Evolutionary conservation across 2,113 vertebrate genomes (phyloP).

Genomic region (Tetrax tetrax): DNA sequence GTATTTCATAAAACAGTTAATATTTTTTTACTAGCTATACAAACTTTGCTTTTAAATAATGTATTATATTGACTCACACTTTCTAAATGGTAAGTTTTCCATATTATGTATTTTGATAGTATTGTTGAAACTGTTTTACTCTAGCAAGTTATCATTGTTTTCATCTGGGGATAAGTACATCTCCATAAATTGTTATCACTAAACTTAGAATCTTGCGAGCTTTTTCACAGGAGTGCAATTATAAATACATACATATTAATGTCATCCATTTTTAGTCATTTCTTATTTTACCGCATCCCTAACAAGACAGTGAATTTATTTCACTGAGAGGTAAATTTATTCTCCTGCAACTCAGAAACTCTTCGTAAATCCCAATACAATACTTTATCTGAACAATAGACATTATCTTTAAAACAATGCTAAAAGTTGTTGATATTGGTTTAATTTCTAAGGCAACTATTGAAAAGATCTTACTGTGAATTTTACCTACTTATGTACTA

Average conservation of each 20-base stretch:
- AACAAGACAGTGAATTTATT: slow-evolving; percentile 7
- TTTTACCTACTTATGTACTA: not conserved
- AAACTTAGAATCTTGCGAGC: not conserved
- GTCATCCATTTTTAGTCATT: slow-evolving; percentile 22
- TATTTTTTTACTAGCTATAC: not conserved
- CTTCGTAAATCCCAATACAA: not conserved
- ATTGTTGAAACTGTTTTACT: not conserved
- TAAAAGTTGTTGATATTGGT: not conserved
- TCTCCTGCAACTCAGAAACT: not conserved
- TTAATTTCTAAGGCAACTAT: not conserved
- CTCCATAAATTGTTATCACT: not conserved
- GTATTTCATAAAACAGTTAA: not conserved
- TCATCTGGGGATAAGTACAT: not conserved
- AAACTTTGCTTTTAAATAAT: slow-evolving; percentile 14
- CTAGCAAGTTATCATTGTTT: not conserved
- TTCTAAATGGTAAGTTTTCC: not conserved
- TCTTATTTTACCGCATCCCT: slow-evolving; percentile 27
- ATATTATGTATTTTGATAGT: not conserved
- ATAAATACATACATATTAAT: slow-evolving; percentile 60
- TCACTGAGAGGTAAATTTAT: not conserved
- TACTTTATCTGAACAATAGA: not conserved
- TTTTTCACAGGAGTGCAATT: slow-evolving; percentile 37
- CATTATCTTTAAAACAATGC: not conserved
- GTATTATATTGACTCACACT: not conserved
- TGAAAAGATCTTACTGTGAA: not conserved